phyloP scores from a whole-genome alignment of 2,797 vertebrate genomes.

The Tenualosa thibaudeaui region DNA sequence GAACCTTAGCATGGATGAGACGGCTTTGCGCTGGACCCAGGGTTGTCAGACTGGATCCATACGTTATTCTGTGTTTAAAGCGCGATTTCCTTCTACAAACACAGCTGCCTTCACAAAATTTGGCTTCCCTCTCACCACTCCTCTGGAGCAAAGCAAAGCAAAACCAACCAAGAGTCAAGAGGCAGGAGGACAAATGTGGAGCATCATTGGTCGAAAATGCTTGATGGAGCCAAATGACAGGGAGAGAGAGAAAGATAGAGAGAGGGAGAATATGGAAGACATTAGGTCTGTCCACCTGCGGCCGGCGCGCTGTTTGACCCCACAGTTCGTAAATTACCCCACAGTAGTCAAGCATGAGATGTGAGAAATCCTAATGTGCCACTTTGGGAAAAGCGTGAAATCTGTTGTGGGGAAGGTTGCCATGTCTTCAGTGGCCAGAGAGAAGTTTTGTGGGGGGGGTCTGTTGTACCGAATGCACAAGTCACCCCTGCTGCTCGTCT shows the following conservation, averaged over 20 bases:
- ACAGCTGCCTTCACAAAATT: constrained; percentile 73
- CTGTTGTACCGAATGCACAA: not conserved
- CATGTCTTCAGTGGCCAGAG: not conserved
- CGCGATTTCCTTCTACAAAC: constrained; percentile 78
- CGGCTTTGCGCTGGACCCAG: constrained; percentile 42
- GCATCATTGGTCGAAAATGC: constrained; percentile 6
- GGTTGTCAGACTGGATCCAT: constrained; percentile 57
- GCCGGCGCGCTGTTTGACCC: constrained; percentile 23
- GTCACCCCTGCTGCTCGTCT: constrained; percentile 1
- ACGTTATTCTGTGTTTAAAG: constrained; percentile 69
- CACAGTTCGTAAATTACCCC: constrained; percentile 36
- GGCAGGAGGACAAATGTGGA: not conserved
- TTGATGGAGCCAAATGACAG: not conserved
- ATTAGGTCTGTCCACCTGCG: constrained; percentile 44
- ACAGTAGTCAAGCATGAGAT: constrained; percentile 43
- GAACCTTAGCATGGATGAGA: constrained; percentile 3
- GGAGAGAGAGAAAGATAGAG: not conserved
- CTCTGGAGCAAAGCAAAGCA: not conserved
- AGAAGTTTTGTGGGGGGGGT: not conserved
- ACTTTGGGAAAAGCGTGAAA: constrained; percentile 33
- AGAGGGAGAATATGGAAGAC: constrained; percentile 46
- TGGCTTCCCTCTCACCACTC: constrained; percentile 9
- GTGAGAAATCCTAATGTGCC: constrained; percentile 33
- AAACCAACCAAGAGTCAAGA: not conserved
- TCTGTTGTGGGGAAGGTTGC: not conserved